These are phyloP conservation scores for Eurytemora carolleeae DNA, from an alignment of 1,140 invertebrate species.

Conservation along the genomic window DNA sequence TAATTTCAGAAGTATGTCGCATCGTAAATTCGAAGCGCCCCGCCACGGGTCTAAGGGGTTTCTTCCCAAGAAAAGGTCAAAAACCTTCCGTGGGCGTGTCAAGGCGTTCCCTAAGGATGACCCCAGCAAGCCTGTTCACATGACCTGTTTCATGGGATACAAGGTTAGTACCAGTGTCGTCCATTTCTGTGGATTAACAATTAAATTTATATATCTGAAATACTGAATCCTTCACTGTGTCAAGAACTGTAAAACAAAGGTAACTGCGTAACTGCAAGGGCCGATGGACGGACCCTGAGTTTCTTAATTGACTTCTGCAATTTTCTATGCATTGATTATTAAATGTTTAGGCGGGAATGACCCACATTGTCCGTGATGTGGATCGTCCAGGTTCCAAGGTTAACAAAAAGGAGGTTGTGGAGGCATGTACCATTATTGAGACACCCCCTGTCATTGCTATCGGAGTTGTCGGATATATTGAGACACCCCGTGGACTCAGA, in stretches of 20 bases:
- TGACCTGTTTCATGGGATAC: conserved; percentile 93
- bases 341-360: no score
- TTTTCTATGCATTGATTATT: no score
- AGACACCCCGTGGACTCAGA: conserved; percentile 86
- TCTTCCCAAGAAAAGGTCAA: conserved; percentile 91
- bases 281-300: no score
- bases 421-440: conserved; percentile 94
- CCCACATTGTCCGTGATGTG: conserved; percentile 94
- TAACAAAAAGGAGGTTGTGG: conserved; percentile 99
- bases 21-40: conserved; percentile 97
- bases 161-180: no score
- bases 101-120: conserved; percentile 99
- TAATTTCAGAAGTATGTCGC: no score
- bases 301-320: no score
- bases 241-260: no score
- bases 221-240: no score
- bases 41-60: conserved; percentile 99
- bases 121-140: conserved; percentile 78
- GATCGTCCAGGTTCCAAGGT: conserved; percentile 98
- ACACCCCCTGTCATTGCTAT: conserved; percentile 96
- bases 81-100: conserved; percentile 87
- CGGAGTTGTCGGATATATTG: conserved; percentile 94
- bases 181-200: no score
- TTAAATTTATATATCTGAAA: no score
- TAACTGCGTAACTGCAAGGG: no score